Evolutionary conservation across 1,140 invertebrate species (phyloP), one percentile per base, ranked within the genome.

Genomic region (Callitettix versicolor): DNA sequence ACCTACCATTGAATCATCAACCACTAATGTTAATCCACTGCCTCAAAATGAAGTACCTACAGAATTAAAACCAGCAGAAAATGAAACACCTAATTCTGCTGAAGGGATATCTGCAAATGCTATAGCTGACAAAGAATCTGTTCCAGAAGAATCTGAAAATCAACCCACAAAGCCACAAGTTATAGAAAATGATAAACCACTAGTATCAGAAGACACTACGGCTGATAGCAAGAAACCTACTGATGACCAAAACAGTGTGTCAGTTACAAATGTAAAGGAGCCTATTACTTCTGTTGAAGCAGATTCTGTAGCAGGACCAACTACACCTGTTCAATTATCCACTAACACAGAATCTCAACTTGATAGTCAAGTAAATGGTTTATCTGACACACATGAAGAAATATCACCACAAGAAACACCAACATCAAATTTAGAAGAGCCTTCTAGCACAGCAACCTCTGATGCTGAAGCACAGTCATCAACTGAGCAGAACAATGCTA

Each of bases 361-460:
- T n/a, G n/a, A n/a, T n/a, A n/a, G n/a, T n/a, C n/a, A n/a, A 20
- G 22, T 47, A 53, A 21, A 20, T 15, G 40, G 24, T 11, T 41
- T 36, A 40, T 15, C 18, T 2, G 50, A 22, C 14, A 40, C 17
- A 17, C 26, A 54, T 53, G 42, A 48, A 53, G 55, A 17, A 20
- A 36, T 7, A 7, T 38, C 36, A 20, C 38, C 14, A 18, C 30
- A 42, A 40, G 22, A 55, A 40, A 9, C 52, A 7, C 33, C 41
- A 22, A 52, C 56, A 44, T 22, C 54, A 47, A 49, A 40, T n/a
- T 53, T 55, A 59, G 38, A 62, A 60, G 22, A 56, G 53, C 36
- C 55, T 44, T 50, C 43, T 34, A 34, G 14, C 33, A 34, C 33
- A 34, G 14, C 33, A 34, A 34, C 33, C 33, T 34, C 6, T 7